Evolutionary conservation across 2,797 vertebrate genomes (phyloP).

Genomic region (Aphelocoma californica): DNA sequence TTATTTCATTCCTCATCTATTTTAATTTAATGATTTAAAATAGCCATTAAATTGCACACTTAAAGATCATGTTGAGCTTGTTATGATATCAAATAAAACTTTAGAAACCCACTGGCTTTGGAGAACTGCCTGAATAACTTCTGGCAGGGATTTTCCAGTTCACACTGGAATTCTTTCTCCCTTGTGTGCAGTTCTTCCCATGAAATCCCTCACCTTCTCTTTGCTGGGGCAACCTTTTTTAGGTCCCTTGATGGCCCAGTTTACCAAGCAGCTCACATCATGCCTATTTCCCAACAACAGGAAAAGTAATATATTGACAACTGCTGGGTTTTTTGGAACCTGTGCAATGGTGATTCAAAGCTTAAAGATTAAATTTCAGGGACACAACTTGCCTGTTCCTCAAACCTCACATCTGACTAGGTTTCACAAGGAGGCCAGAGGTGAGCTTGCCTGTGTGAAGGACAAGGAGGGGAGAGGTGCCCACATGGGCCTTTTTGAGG

Average conservation of each 20-base stretch:
- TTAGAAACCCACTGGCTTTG: background rate
- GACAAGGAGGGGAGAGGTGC: background rate
- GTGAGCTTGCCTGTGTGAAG: background rate
- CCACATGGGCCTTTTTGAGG: background rate
- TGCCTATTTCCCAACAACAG: background rate
- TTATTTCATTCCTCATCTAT: background rate
- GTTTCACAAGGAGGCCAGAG: background rate
- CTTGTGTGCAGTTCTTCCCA: background rate
- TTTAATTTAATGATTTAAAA: background rate
- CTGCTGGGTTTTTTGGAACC: background rate
- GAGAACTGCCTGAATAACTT: background rate
- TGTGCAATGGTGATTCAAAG: background rate
- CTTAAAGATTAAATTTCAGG: background rate
- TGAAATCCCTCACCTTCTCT: background rate
- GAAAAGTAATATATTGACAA: background rate
- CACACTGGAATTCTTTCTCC: background rate
- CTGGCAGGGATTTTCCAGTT: background rate
- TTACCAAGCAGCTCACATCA: background rate
- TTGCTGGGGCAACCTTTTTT: background rate
- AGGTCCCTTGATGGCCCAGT: background rate
- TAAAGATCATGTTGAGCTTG: background rate
- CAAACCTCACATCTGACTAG: background rate
- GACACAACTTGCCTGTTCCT: background rate
- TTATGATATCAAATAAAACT: background rate
- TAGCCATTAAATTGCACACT: background rate